Conservation (phyloP, 2,888 invertebrate genomes). For the Andrena haemorrhoa region DNA sequence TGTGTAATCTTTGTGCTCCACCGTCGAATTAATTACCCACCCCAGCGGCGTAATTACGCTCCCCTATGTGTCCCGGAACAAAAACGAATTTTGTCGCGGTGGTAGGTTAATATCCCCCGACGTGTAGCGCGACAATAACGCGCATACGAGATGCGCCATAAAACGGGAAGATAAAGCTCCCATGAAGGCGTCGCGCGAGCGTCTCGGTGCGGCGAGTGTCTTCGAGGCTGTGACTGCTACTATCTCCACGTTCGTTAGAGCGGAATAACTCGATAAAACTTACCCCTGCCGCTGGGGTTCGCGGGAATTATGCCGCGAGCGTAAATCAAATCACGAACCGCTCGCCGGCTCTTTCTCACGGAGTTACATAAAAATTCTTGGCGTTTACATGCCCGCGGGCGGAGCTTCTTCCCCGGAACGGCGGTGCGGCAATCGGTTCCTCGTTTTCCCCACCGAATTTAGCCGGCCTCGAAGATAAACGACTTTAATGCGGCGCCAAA, state of each 20-base stretch:
- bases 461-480: constrained; percentile 51
- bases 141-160: constrained; percentile 22
- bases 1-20: neutral
- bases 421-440: constrained; percentile 52
- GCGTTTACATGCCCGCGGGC: neutral
- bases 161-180: constrained; percentile 35
- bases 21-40: constrained; percentile 5
- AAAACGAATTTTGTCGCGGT: constrained; percentile 11
- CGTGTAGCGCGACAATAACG: constrained; percentile 29
- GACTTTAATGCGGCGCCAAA: constrained; percentile 17
- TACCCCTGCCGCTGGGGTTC: neutral
- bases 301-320: neutral
- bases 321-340: neutral
- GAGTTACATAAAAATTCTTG: constrained; percentile 7
- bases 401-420: neutral
- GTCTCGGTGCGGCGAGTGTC: neutral
- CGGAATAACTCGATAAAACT: neutral
- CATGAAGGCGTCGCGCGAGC: constrained; percentile 30
- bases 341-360: neutral
- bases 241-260: neutral
- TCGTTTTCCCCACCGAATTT: constrained; percentile 46
- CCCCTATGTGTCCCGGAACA: neutral
- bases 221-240: neutral
- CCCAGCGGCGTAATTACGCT: neutral
- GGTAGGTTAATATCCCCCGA: constrained; percentile 34